Evolutionary conservation across 2,888 invertebrate genomes (phyloP), one percentile per base, ranked within the genome.

Genomic region (Blera fallax): DNA sequence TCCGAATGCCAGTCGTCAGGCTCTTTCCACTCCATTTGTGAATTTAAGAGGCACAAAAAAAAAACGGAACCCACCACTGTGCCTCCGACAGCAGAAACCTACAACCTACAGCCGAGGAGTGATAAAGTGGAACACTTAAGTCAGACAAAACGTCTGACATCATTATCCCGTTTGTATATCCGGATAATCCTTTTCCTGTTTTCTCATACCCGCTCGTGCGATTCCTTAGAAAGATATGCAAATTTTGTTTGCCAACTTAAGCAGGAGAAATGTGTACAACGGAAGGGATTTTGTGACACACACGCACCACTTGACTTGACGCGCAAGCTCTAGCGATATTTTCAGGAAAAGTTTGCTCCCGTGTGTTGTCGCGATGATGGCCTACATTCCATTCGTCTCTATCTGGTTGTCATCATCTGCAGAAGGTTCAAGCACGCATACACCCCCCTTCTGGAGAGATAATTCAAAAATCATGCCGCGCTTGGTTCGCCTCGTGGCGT

Each of bases 61-160:
- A n/a, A n/a, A n/a, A n/a, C n/a, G 29, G 34, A 24, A 34, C n/a
- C 10, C n/a, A 48, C n/a, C 21, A 1, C 10, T 2, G 4, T 8
- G 18, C 6, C 16, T 4, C 3, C 10, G 43, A 45, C 27, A 7
- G 6, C 52, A 21, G 11, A 29, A 29, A 4, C 4, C 14, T 16
- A 16, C 3, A n/a, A n/a, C n/a, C n/a, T n/a, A 10, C 54, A 50
- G 14, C 40, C 58, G 37, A 72, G 37, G 45, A 65, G 72, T 58
- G 65, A 73, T 73, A 78, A 79, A 73, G 78, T 79, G 78, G 73
- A 67, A 62, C 78, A 78, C 67, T 83, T 78, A 69, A 78, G 83
- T 67, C 78, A 83, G 78, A 83, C 78, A 83, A 73, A 83, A 83
- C 83, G 83, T 78, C 78, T 83, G 78, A 78, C 83, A 83, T 83